phyloP scores from a whole-genome alignment of 2,113 vertebrate genomes.

The Spea bombifrons region DNA sequence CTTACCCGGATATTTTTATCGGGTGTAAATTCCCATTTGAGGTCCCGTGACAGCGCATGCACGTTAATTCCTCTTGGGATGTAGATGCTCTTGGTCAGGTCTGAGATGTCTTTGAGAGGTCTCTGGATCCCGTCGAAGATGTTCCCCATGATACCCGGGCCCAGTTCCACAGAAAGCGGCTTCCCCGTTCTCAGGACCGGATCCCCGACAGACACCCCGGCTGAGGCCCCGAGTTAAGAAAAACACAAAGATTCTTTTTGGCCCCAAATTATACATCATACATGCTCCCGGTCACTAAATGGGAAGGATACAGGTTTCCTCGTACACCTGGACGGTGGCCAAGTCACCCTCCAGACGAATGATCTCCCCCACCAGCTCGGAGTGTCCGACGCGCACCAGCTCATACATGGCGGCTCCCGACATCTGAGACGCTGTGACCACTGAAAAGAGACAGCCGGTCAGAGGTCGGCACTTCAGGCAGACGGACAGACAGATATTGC shows the following conservation, averaged over 20 bases:
- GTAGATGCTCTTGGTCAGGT: constrained; percentile 57
- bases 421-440: constrained; percentile 55
- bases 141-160: constrained; percentile 59
- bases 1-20: constrained; percentile 50
- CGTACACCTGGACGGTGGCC: constrained; percentile 58
- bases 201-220: constrained; percentile 58
- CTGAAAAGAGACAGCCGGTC: constrained; percentile 18
- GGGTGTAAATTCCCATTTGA: constrained; percentile 57
- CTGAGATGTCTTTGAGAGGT: constrained; percentile 57
- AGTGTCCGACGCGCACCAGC: constrained; percentile 54
- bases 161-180: constrained; percentile 60
- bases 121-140: constrained; percentile 64
- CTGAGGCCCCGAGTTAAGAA: constrained; percentile 49
- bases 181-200: constrained; percentile 58
- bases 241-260: constrained; percentile 2
- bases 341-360: constrained; percentile 58
- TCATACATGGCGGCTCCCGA: constrained; percentile 54
- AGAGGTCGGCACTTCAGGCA: not conserved
- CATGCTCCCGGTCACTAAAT: not conserved
- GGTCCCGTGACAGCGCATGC: constrained; percentile 47
- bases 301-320: constrained; percentile 61
- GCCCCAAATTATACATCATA: not conserved
- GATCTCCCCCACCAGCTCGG: constrained; percentile 58
- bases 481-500: too few relatives aligned
- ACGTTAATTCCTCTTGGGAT: constrained; percentile 59